Percentiles rank a stretch among this genome's conserved stretches.
Conservation (phyloP, 2,888 invertebrate genomes). For the Oligia strigilis region DNA sequence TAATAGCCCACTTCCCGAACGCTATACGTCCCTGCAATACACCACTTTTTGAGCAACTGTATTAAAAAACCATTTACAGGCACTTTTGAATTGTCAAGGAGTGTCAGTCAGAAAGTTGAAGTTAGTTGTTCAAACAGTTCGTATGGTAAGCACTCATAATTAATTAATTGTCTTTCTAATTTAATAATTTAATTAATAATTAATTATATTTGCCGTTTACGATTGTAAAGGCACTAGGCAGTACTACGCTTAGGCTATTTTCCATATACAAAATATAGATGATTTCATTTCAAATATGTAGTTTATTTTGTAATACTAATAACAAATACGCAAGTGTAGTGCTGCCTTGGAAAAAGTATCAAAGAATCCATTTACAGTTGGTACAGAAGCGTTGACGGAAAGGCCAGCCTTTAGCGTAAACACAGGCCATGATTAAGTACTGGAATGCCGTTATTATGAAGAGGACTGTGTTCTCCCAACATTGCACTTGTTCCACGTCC, state of each 20-base stretch:
- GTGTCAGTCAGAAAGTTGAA: neutral
- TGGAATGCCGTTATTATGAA: constrained; percentile 95
- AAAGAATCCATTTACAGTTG: constrained; percentile 87
- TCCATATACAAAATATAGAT: neutral
- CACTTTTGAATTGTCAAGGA: neutral
- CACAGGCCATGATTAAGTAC: constrained; percentile 94
- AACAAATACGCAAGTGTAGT: neutral
- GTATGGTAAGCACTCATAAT: neutral
- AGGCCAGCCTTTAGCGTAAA: constrained; percentile 95
- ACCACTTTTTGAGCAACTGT: too few species aligned
- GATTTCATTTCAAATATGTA: neutral
- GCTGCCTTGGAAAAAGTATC: neutral
- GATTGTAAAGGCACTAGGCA: neutral
- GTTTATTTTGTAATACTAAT: neutral
- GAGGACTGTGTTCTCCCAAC: constrained; percentile 95
- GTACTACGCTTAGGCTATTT: neutral
- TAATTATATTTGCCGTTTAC: neutral
- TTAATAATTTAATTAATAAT: too few species aligned
- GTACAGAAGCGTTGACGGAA: constrained; percentile 93
- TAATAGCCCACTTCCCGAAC: too few species aligned
- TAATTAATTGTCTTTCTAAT: too few species aligned
- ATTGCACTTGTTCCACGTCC: constrained; percentile 89
- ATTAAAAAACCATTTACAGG: neutral
- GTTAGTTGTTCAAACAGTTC: neutral
- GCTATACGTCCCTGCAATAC: too few species aligned